Conservation (phyloP, 2,888 invertebrate species). For the Acleris literana region DNA sequence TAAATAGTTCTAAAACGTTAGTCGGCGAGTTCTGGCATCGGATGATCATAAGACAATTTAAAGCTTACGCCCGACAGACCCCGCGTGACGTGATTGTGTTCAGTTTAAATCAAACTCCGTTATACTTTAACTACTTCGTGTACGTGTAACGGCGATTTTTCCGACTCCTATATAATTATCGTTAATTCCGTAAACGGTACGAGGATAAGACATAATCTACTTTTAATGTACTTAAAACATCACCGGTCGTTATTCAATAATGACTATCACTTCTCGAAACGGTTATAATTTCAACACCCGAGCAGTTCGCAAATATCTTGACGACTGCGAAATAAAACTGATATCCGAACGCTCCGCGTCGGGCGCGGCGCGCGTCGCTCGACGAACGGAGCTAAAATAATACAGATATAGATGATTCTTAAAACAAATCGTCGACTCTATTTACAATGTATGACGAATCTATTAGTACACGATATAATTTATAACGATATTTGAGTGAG, state of each 20-base stretch:
- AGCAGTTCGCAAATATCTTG: neutral
- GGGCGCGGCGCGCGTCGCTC: constrained; percentile 12
- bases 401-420: constrained; percentile 15
- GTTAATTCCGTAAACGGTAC: constrained; percentile 34
- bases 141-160: neutral
- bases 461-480: too few relatives aligned
- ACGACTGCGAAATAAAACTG: constrained; percentile 18
- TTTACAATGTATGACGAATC: too few relatives aligned
- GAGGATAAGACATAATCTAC: constrained; percentile 36
- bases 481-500: neutral
- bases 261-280: constrained; percentile 35
- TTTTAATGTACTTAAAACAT: constrained; percentile 49
- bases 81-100: neutral
- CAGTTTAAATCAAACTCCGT: neutral
- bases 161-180: constrained; percentile 8
- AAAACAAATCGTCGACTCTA: constrained; percentile 1
- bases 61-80: constrained; percentile 46
- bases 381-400: neutral
- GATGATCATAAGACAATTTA: constrained; percentile 46
- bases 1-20: constrained; percentile 49
- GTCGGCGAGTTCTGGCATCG: constrained; percentile 38
- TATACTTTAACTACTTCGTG: neutral
- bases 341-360: neutral
- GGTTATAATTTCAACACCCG: neutral
- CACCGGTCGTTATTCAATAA: constrained; percentile 42